These are phyloP conservation scores for Cephus cinctus DNA, from an alignment of 1,140 invertebrate species.

Conservation along the genomic window DNA sequence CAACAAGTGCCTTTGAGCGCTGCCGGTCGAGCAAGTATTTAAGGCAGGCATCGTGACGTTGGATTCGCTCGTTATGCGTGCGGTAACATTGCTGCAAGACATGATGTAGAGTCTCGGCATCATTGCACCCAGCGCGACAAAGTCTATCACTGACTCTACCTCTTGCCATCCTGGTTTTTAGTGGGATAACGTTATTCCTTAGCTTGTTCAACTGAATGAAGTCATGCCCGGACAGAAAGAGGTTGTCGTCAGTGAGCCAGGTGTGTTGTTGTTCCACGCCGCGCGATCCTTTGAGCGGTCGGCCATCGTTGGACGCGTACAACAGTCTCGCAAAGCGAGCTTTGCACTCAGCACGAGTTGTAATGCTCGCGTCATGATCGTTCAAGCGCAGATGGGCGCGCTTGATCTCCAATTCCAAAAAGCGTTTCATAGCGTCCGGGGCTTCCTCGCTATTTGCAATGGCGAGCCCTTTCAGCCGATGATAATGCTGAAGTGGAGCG, in stretches of 20 bases:
- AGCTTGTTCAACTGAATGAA: neutral
- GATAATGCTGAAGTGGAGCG: neutral
- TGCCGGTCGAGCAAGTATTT: neutral
- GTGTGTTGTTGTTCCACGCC: neutral
- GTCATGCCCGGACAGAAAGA: neutral
- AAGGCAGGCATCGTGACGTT: conserved; percentile 31
- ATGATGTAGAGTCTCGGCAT: conserved; percentile 39
- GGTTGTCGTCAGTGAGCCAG: neutral
- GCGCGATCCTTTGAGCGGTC: neutral
- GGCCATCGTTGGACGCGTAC: neutral
- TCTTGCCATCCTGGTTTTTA: neutral
- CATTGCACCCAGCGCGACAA: conserved; percentile 38
- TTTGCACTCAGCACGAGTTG: neutral
- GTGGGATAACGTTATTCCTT: neutral
- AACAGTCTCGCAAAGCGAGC: neutral
- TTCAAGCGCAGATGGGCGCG: neutral
- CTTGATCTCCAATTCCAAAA: neutral
- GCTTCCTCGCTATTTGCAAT: neutral
- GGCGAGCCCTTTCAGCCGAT: neutral
- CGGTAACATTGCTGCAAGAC: conserved; percentile 40
- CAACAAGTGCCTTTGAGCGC: neutral
- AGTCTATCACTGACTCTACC: neutral
- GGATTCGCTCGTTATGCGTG: conserved; percentile 40
- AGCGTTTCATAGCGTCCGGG: neutral
- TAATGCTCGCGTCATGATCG: neutral